A percentile compares a stretch with the other conserved stretches of the same genome.
Conservation (phyloP, 2,797 vertebrate genomes). For the Aythya fuligula region DNA sequence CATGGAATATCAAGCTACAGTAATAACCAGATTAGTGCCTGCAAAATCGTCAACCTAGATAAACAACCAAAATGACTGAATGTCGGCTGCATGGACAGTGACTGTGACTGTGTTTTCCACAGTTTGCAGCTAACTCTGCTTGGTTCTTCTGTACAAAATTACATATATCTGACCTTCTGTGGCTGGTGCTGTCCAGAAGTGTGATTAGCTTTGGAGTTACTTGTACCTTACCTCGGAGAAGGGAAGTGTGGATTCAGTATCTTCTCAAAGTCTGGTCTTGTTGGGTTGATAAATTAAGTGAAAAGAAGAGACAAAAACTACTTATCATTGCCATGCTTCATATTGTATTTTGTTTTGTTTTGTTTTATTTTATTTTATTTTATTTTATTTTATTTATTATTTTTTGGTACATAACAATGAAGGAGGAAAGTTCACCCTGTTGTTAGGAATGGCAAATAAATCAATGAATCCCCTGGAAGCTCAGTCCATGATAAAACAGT, state of each 20-base stretch:
- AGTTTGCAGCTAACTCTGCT: neutral
- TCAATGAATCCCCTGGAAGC: neutral
- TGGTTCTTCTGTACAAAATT: neutral
- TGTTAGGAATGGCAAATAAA: neutral
- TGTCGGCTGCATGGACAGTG: neutral
- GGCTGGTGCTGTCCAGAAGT: slow-evolving; percentile 2
- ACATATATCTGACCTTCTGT: neutral
- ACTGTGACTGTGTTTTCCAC: neutral
- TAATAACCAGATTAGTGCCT: neutral
- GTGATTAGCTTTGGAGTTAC: slow-evolving; percentile 11
- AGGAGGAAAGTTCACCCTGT: neutral
- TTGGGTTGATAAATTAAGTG: neutral
- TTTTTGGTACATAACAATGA: neutral
- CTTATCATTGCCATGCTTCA: neutral
- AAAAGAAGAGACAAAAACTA: neutral
- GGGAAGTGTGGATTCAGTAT: neutral
- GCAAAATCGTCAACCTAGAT: neutral
- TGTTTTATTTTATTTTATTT: neutral
- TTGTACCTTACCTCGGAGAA: slow-evolving; percentile 6
- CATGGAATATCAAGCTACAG: neutral
- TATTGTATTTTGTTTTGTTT: neutral
- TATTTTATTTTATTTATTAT: neutral
- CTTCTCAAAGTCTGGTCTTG: neutral
- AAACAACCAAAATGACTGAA: neutral
- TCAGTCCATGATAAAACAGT: neutral